Conservation (phyloP, 2,888 invertebrate genomes). For the Andricus quercusramuli region DNA sequence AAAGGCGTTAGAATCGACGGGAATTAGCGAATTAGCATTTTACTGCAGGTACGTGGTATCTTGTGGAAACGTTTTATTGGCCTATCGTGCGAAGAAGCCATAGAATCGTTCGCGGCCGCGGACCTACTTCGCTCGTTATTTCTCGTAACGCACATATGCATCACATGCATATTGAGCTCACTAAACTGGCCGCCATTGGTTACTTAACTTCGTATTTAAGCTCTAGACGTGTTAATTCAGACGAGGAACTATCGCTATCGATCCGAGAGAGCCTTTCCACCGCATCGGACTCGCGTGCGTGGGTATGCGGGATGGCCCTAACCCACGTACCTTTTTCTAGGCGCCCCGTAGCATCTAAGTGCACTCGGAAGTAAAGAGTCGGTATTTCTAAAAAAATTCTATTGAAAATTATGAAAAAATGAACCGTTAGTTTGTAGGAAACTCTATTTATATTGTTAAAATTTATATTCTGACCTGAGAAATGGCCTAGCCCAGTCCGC, state of each 20-base stretch:
- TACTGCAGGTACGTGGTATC: conserved; percentile 67
- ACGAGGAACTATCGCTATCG: conserved; percentile 55
- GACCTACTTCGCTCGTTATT: conserved; percentile 64
- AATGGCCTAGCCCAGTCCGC: too few species aligned
- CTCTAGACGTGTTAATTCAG: conserved; percentile 67
- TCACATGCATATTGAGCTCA: conserved; percentile 59
- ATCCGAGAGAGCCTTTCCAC: conserved; percentile 26
- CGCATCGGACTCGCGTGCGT: neutral
- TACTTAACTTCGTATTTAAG: conserved; percentile 57
- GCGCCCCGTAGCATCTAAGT: too few species aligned
- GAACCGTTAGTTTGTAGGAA: too few species aligned
- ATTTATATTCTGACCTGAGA: too few species aligned
- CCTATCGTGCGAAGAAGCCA: conserved; percentile 75
- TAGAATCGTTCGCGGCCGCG: conserved; percentile 59
- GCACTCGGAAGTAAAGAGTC: too few species aligned
- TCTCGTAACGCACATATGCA: conserved; percentile 59
- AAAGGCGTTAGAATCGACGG: conserved; percentile 66
- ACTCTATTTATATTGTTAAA: too few species aligned
- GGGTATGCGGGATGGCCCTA: too few species aligned
- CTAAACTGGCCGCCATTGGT: conserved; percentile 63
- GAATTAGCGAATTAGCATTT: conserved; percentile 77
- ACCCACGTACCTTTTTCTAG: too few species aligned
- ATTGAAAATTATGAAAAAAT: too few species aligned
- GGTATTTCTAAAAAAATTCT: too few species aligned
- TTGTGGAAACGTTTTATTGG: conserved; percentile 74